These are phyloP conservation scores for Rhabdornis inornatus DNA, from an alignment of 2,113 vertebrate species.

Conservation along the genomic window DNA sequence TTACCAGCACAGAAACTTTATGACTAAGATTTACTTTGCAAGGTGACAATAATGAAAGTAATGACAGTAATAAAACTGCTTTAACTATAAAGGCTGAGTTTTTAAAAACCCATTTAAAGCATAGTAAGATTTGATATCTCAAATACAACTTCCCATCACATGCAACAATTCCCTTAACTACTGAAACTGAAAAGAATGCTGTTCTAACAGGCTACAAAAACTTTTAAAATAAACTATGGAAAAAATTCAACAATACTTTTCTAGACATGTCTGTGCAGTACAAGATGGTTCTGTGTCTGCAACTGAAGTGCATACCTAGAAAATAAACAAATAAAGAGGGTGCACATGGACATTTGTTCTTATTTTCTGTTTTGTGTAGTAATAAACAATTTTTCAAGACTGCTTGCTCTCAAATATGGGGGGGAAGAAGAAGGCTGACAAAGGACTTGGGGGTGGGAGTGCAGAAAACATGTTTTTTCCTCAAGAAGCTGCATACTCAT, in stretches of 20 bases:
- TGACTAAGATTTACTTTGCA: not conserved
- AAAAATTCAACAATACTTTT: slow-evolving; percentile 15
- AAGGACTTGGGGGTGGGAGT: not conserved
- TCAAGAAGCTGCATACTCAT: not conserved
- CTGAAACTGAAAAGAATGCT: not conserved
- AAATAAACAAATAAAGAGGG: slow-evolving; percentile 10
- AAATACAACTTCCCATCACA: not conserved
- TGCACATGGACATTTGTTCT: not conserved
- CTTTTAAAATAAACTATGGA: not conserved
- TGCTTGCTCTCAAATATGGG: not conserved
- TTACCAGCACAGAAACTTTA: not conserved
- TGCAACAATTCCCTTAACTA: not conserved
- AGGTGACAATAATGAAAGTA: not conserved
- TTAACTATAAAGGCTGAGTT: not conserved
- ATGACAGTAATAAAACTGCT: not conserved
- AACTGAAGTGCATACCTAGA: not conserved
- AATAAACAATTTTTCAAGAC: not conserved
- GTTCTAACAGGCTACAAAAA: not conserved
- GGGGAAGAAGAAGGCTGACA: not conserved
- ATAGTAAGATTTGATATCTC: not conserved
- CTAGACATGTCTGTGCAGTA: slow-evolving; percentile 7
- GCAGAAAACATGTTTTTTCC: not conserved
- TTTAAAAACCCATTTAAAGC: not conserved
- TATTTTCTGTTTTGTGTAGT: not conserved
- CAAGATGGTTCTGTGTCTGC: not conserved